Base-by-base conservation (phyloP, 2,888 invertebrate genomes). In the Lasioglossum lativentre region DNA sequence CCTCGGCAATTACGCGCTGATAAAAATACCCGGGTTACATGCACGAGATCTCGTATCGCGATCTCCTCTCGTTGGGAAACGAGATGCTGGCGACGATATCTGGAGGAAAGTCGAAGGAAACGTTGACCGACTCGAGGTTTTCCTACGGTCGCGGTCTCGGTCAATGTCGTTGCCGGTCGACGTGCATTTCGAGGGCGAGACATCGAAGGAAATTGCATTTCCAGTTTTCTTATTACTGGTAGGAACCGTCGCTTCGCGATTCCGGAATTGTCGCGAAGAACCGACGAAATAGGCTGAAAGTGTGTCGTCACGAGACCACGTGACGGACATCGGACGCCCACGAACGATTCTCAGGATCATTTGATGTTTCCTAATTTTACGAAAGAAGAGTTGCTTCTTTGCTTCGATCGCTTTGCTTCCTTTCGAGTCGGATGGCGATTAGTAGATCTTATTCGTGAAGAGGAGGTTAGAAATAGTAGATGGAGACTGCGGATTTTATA, bases 11-110 rank as follows among this genome's bases (percentile, higher is more conserved):
- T 90, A 86, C 85, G 78, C 70, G 52, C 56, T 75, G 86, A 86
- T 89, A 86, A 90, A 89, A 88, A 90, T 90, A 90, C 73, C 80
- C 74, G 56, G 56, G 75, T 79, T 68, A 47, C 63, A 30, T 30
- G 68, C 23, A 66, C 42, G n/a, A 12, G 27, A 76, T 71, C 76
- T 72, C 66, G 72, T 75, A 47, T 70, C 70, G 63, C 38, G 76
- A 52, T 45, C n/a, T n/a, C 42, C 38, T 23, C n/a, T 56, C 45
- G 6, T 38, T 40, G 59, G 45, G 42, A 63, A 45, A 52, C 23
- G 23, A 38, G n/a, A 63, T 40, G 52, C 59, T 40, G 23, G n/a
- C 66, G 63, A 47, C 27, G 19, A 40, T 34, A 63, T 38, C 27
- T 23, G 14, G 16, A 12, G 4, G 10, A 66, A 34, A 27, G 19